Evolutionary conservation across 2,888 invertebrate species (phyloP).

Genomic region (Notocelia uddmanniana): DNA sequence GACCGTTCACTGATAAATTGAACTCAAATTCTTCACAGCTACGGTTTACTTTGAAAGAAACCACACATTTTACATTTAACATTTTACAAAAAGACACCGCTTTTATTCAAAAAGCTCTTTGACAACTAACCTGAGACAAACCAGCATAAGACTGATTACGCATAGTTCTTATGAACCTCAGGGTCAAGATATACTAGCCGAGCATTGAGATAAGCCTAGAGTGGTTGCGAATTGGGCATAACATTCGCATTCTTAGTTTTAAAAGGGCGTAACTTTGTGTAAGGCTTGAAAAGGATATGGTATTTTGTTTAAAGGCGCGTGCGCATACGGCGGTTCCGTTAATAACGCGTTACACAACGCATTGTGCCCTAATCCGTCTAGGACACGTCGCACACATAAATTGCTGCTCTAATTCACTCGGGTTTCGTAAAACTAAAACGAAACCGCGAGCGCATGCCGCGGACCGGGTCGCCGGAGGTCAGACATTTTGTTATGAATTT

Average conservation of each 20-base stretch:
- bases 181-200: too few species aligned
- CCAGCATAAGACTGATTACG: background rate
- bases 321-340: slow-evolving; percentile 38
- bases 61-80: background rate
- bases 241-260: background rate
- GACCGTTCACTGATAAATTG: background rate
- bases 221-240: too few species aligned
- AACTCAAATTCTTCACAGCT: slow-evolving; percentile 5
- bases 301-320: slow-evolving; percentile 6
- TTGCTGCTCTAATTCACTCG: slow-evolving; percentile 81
- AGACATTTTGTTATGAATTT: slow-evolving; percentile 43
- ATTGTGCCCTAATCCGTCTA: slow-evolving; percentile 67
- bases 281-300: slow-evolving; percentile 1
- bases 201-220: too few species aligned
- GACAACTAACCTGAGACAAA: background rate
- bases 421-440: slow-evolving; percentile 77
- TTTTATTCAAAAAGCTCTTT: background rate
- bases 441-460: slow-evolving; percentile 46
- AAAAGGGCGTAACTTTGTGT: background rate
- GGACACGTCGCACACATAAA: slow-evolving; percentile 78
- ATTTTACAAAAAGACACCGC: too few species aligned
- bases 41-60: slow-evolving; percentile 1
- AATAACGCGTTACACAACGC: slow-evolving; percentile 57
- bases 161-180: background rate
- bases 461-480: slow-evolving; percentile 44